Percentiles rank a stretch among this genome's conserved stretches.
Evolutionary conservation across 1,140 invertebrate genomes (phyloP).

Genomic region (Leptopilina clavipes): DNA sequence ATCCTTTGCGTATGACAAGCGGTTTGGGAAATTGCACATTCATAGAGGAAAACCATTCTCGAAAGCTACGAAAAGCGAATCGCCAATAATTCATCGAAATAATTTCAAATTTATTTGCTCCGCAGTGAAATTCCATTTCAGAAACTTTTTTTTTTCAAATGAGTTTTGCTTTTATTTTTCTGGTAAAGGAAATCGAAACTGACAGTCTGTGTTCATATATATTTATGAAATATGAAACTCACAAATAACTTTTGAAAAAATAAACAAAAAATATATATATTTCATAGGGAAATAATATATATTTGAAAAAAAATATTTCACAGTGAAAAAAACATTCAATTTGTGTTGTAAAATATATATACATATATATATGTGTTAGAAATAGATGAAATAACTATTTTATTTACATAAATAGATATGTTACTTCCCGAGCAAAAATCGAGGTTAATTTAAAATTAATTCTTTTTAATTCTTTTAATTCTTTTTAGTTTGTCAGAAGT

Average conservation of each 20-base stretch:
- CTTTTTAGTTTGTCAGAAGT: no score
- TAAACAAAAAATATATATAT: background rate
- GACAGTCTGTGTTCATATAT: background rate
- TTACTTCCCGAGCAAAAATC: no score
- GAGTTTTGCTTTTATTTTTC: slow-evolving; percentile 5
- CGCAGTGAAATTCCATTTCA: background rate
- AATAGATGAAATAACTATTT: no score
- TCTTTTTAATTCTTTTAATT: no score
- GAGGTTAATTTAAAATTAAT: no score
- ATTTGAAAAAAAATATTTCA: background rate
- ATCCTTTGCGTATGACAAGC: slow-evolving; percentile 24
- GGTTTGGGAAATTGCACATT: slow-evolving; percentile 29
- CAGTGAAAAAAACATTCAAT: no score
- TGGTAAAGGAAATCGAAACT: slow-evolving; percentile 6
- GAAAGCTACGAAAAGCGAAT: slow-evolving; percentile 12
- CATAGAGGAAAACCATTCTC: background rate
- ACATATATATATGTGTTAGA: no score
- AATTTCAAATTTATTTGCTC: slow-evolving; percentile 15
- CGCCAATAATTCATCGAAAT: slow-evolving; percentile 19
- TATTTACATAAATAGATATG: no score
- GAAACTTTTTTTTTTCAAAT: background rate
- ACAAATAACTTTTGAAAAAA: background rate
- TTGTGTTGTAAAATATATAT: no score
- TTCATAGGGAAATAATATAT: background rate
- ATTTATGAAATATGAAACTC: background rate